Evolutionary conservation across 1,140 invertebrate genomes (phyloP), one percentile per base, ranked within the genome.

Genomic region (Bombus waltoni): DNA sequence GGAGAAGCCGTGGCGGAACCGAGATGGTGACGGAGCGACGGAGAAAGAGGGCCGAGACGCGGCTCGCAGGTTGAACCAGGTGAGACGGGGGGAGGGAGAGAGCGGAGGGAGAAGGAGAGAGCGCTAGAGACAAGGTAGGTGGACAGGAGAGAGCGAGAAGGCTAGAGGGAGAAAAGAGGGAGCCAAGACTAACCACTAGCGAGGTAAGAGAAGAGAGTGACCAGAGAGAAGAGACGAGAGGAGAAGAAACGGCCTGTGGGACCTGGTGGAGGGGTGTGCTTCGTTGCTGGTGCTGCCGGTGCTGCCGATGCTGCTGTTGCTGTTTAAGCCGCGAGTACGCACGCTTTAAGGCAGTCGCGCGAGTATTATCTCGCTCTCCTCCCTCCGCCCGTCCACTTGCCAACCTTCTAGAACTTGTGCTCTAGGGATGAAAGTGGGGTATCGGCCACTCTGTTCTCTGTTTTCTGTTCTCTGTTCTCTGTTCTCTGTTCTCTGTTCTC

Each of bases 271-370:
- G 90, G 87, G 89, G 90, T 88, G 87, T 77, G 53, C 75, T 87
- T 81, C 83, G 84, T 80, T 90, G 91, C 85, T 92, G 89, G 82
- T 84, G 87, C 85, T 76, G 88, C 83, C 83, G 81, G 68, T 85
- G 86, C 47, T 70, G 87, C 75, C 47, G 89, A 74, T 86, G 81
- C 89, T 90, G 85, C 89, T 73, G 85, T 87, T 90, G 85, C 82
- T 90, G 87, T 82, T 90, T 79, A 80, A 90, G 65, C 78, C 83
- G 85, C 85, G 87, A 75, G 87, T 88, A 88, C 89, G 89, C 87
- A 73, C 89, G 89, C 89, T 91, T 91, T 89, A 86, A 91, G 70
- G 70, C 85, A 82, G 73, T 88, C 89, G 86, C 82, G 90, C 83
- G 87, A 65, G 81, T 84, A 85, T 87, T 78, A 81, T 88, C 81